A percentile compares a stretch with the other conserved stretches of the same genome.
Evolutionary conservation across 2,888 invertebrate species (phyloP).

Genomic region (Chydorus sphaericus): DNA sequence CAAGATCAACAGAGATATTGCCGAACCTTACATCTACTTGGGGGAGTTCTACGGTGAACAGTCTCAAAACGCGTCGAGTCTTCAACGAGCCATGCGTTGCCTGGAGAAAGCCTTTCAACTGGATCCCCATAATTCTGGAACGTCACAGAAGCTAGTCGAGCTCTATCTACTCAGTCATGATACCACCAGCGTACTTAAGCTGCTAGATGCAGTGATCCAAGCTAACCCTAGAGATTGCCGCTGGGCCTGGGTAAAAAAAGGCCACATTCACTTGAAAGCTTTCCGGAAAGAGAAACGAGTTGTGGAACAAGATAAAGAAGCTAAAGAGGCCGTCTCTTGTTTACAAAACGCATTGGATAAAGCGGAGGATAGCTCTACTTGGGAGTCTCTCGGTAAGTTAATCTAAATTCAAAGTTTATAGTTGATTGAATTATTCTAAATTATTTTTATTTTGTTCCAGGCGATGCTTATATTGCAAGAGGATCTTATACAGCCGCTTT

Average conservation of each 20-base stretch:
- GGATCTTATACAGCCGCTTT: constrained; percentile 83
- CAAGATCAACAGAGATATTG: neutral
- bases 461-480: constrained; percentile 73
- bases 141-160: constrained; percentile 58
- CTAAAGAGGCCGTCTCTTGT: constrained; percentile 55
- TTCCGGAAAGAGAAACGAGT: constrained; percentile 25
- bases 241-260: constrained; percentile 73
- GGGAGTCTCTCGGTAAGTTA: constrained; percentile 56
- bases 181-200: constrained; percentile 33
- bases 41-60: neutral
- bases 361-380: constrained; percentile 51
- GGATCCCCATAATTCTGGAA: constrained; percentile 47
- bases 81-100: constrained; percentile 55
- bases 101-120: constrained; percentile 68
- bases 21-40: neutral
- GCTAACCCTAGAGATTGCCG: constrained; percentile 29
- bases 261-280: constrained; percentile 58
- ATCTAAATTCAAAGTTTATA: neutral
- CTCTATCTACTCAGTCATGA: constrained; percentile 52
- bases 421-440: neutral
- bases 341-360: constrained; percentile 44
- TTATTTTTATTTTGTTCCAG: neutral
- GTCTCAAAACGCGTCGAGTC: neutral
- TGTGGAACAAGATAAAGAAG: constrained; percentile 31
- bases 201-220: constrained; percentile 1